Evolutionary conservation across 92 coral and sea anemone genomes (phyloP).

Genomic region (Diadumene lineata): DNA sequence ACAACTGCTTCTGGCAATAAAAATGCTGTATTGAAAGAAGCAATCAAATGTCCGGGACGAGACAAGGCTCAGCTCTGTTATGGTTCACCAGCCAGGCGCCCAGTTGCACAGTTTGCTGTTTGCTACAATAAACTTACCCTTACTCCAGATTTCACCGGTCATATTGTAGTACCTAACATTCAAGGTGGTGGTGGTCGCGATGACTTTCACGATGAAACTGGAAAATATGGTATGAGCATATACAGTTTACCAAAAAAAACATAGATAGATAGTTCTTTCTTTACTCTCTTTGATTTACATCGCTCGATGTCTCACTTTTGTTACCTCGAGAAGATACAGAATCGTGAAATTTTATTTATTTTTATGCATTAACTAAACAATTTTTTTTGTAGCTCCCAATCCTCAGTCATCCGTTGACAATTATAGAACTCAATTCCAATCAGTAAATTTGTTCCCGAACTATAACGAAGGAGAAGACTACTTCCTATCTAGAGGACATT

Average conservation of each 20-base stretch:
- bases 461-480: not conserved
- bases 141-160: conserved; percentile 35
- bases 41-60: conserved; percentile 1
- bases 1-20: not conserved
- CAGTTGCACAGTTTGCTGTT: conserved; percentile 29
- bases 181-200: not conserved
- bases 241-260: too few relatives aligned
- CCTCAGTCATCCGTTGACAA: not conserved
- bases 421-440: not conserved
- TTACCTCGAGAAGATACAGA: too few relatives aligned
- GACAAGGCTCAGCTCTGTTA: conserved; percentile 16
- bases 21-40: not conserved
- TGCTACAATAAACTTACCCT: conserved; percentile 24
- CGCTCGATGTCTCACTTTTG: too few relatives aligned
- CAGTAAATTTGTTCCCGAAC: not conserved
- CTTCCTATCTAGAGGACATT: conserved; percentile 28
- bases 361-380: too few relatives aligned
- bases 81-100: conserved; percentile 1
- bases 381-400: conserved; percentile 9
- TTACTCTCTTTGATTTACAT: too few relatives aligned
- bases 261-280: too few relatives aligned
- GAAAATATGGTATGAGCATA: not conserved
- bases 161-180: conserved; percentile 7
- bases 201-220: not conserved
- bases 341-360: too few relatives aligned